These are phyloP conservation scores for Passerculus sandwichensis DNA, from an alignment of 2,797 vertebrate species.

Conservation along the genomic window DNA sequence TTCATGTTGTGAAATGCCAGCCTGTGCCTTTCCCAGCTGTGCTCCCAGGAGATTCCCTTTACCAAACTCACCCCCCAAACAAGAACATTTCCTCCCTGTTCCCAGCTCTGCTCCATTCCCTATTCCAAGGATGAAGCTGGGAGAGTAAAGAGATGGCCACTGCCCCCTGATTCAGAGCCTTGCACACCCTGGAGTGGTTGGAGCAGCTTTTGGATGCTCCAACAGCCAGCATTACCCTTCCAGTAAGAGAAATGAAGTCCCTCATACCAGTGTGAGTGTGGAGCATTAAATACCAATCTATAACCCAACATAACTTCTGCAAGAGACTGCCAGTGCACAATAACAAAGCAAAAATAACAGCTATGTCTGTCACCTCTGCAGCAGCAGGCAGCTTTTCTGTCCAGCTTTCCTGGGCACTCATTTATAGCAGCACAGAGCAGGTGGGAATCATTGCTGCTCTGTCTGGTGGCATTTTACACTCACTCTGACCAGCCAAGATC, in stretches of 20 bases:
- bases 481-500: neutral
- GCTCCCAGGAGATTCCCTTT: neutral
- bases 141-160: neutral
- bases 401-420: neutral
- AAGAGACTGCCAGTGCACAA: neutral
- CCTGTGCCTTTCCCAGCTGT: neutral
- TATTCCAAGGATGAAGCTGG: neutral
- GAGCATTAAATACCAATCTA: neutral
- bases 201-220: neutral
- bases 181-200: neutral
- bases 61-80: neutral
- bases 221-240: neutral
- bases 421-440: constrained; percentile 24
- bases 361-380: constrained; percentile 4
- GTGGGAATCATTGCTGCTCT: neutral
- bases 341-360: constrained; percentile 33
- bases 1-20: neutral
- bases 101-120: neutral
- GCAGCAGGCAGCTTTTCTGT: constrained; percentile 15
- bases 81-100: neutral
- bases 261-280: neutral
- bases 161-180: neutral
- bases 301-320: neutral
- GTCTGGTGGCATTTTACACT: neutral
- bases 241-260: neutral